Conservation (phyloP, 2,888 invertebrate species). For the Sarcophaga variegata region DNA sequence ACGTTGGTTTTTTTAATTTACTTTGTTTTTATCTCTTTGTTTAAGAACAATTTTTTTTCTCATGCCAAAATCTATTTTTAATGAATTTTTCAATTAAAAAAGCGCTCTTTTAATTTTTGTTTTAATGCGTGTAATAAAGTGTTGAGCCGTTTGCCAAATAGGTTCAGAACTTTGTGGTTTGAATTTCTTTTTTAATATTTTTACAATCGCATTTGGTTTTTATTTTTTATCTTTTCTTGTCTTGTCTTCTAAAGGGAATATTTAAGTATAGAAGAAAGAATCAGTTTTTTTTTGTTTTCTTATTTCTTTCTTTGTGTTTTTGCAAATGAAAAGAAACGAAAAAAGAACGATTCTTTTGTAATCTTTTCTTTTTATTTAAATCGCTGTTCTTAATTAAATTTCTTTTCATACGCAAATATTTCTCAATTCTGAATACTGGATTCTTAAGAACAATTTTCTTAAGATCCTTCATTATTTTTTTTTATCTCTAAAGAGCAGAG, state of each 20-base stretch:
- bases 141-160: neutral
- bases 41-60: neutral
- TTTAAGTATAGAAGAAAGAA: neutral
- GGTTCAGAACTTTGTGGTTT: neutral
- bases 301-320: neutral
- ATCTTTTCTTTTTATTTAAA: neutral
- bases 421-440: neutral
- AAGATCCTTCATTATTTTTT: neutral
- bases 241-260: neutral
- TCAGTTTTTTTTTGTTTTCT: neutral
- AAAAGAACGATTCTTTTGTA: constrained; percentile 3
- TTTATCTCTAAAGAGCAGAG: constrained; percentile 2
- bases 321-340: neutral
- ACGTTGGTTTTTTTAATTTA: neutral
- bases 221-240: neutral
- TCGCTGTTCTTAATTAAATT: constrained; percentile 22
- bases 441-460: too few species aligned
- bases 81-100: constrained; percentile 14
- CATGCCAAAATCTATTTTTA: neutral
- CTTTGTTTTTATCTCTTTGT: neutral
- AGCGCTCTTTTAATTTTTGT: neutral
- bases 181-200: neutral
- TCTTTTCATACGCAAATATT: constrained; percentile 3
- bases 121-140: neutral
- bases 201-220: neutral